These are phyloP conservation scores for Miniopterus natalensis DNA, from an alignment of 2,113 vertebrate genomes.

Conservation along the genomic window DNA sequence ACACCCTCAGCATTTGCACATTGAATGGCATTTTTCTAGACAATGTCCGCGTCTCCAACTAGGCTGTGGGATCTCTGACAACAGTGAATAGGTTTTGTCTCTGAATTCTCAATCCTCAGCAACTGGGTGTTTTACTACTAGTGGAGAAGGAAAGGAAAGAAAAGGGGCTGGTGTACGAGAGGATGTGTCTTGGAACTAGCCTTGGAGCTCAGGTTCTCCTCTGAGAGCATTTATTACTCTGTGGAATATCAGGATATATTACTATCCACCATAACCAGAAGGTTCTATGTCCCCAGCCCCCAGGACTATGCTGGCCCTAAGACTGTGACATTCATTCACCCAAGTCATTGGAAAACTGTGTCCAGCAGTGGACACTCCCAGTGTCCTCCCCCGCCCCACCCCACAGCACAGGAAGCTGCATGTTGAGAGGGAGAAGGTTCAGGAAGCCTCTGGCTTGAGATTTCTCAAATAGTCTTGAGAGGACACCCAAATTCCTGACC, in stretches of 20 bases:
- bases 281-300: background rate
- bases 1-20: background rate
- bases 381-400: too few species aligned
- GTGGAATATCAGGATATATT: background rate
- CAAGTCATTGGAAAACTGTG: background rate
- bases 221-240: background rate
- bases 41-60: background rate
- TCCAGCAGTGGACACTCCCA: background rate
- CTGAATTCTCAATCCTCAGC: background rate
- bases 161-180: background rate
- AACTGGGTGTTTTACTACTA: background rate
- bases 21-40: background rate
- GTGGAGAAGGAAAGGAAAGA: background rate
- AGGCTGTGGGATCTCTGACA: background rate
- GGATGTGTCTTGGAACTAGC: background rate
- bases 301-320: background rate
- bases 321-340: background rate
- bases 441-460: background rate
- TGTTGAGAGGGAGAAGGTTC: background rate
- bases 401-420: background rate
- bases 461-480: background rate
- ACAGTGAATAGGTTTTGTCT: background rate
- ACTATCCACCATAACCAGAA: background rate
- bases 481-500: background rate
- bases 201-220: background rate